phyloP scores from a whole-genome alignment of 2,113 vertebrate species.

The Hypocryptadius cinnamomeus region DNA sequence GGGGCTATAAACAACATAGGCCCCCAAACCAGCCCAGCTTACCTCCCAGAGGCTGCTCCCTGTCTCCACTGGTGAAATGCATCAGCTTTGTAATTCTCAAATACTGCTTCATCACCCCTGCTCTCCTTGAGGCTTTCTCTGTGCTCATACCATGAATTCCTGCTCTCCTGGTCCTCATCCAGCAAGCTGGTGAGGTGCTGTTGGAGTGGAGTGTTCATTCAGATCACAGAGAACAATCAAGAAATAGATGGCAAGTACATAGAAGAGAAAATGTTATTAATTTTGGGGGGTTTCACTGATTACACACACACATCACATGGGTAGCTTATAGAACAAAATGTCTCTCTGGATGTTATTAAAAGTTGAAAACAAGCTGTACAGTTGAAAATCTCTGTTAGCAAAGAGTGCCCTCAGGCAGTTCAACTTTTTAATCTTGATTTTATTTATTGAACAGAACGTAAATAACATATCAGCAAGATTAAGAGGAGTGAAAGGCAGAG shows the following conservation, averaged over 20 bases:
- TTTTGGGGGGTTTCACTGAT: background rate
- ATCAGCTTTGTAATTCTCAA: background rate
- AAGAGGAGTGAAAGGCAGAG: background rate
- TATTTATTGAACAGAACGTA: background rate
- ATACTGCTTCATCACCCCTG: background rate
- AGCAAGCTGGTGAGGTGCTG: background rate
- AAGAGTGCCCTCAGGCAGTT: background rate
- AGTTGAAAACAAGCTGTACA: background rate
- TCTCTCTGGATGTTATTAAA: background rate
- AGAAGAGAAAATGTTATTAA: background rate
- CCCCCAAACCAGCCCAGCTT: background rate
- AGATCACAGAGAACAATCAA: background rate
- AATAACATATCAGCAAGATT: background rate
- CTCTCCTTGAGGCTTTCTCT: background rate
- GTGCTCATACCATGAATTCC: background rate
- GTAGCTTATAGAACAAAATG: background rate
- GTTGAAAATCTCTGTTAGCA: slow-evolving; percentile 20
- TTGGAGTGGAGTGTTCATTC: background rate
- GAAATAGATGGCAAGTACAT: background rate
- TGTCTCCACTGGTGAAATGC: background rate
- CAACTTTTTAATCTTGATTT: slow-evolving; percentile 11
- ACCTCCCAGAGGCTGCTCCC: background rate
- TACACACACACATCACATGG: fast-evolving
- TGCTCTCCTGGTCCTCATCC: background rate
- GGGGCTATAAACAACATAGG: background rate